Base-by-base conservation (phyloP, 2,888 invertebrate genomes). In the Gisinianus flammeolus region DNA sequence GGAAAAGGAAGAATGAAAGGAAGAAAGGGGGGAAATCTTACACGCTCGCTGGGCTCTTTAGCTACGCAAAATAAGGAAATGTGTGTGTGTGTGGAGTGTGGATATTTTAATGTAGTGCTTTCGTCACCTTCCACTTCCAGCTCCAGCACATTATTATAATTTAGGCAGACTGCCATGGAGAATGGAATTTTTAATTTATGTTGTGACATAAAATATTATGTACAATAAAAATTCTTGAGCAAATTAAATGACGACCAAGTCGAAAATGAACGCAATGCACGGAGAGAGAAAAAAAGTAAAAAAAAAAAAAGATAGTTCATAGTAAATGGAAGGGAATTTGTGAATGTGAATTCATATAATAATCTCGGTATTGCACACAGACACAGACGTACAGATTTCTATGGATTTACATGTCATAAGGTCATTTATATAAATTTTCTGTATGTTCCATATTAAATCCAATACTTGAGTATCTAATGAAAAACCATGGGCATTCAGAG, bases 11-110 rank as follows among this genome's bases (percentile, higher is more conserved):
- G 22, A 12, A 26, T 1, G 22, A 3, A 62, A 62, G 58, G 22
- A 12, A 62, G 62, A 62, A 62, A 62, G 62, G 8, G 19, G 44
- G 19, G 44, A 69, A 69, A 69, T 69, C 44, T 69, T 69, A 26
- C 69, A 69, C 19, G 69, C 52, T 31, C 22, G 8, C n/a, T 31
- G 2, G n/a, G 1, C 33, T 33, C 28, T 66, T 28, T 33, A 2
- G 10, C 8, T 62, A 33, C 0, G 67, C 8, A 33, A 67, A 67
- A 67, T 33, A 67, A 67, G 67, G 67, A 67, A 67, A 67, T 67
- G 8, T 67, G 22, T 67, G 8, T 33, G 30, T n/a, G 16, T 1
- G 12, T 44, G 16, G 35, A 35, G 35, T 44, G 16, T 44, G 6
- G 35, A 35, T 5, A 6, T 6, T 44, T 19, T 16, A 44, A 44